These are phyloP conservation scores for Andrena praecox DNA, from an alignment of 2,888 invertebrate genomes.

Conservation along the genomic window DNA sequence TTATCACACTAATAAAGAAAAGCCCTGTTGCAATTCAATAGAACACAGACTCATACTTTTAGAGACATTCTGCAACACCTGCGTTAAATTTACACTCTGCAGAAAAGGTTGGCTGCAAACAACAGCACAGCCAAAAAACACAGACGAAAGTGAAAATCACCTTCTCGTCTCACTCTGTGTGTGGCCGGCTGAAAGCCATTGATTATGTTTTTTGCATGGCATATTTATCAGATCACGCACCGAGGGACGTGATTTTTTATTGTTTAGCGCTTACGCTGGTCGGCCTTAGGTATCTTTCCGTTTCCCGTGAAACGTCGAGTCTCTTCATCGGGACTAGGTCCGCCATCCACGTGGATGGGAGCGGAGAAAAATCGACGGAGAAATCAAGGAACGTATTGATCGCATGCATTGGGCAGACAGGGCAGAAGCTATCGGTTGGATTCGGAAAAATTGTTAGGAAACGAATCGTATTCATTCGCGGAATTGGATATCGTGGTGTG, in stretches of 20 bases:
- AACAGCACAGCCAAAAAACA: background rate
- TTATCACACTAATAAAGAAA: too few relatives aligned
- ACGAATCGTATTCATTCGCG: conserved; percentile 3
- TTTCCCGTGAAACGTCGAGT: background rate
- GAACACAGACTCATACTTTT: background rate
- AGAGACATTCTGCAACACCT: conserved; percentile 4
- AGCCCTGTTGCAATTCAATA: too few relatives aligned
- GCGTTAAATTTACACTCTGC: conserved; percentile 18
- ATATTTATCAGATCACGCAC: conserved; percentile 31
- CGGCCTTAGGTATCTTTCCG: background rate
- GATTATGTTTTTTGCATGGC: conserved; percentile 49
- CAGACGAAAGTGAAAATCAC: background rate
- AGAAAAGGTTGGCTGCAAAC: conserved; percentile 19
- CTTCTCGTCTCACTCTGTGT: conserved; percentile 14
- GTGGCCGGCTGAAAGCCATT: conserved; percentile 44
- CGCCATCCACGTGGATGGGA: background rate
- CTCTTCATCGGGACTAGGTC: background rate
- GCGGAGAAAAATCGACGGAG: background rate
- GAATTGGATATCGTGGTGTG: conserved; percentile 15
- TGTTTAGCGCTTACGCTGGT: conserved; percentile 32
- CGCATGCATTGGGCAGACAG: background rate
- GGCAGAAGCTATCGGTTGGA: background rate
- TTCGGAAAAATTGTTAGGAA: conserved; percentile 25
- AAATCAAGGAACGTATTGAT: background rate
- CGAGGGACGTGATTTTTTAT: conserved; percentile 15